Evolutionary conservation across 2,113 vertebrate genomes (phyloP).

Genomic region (Charina bottae): DNA sequence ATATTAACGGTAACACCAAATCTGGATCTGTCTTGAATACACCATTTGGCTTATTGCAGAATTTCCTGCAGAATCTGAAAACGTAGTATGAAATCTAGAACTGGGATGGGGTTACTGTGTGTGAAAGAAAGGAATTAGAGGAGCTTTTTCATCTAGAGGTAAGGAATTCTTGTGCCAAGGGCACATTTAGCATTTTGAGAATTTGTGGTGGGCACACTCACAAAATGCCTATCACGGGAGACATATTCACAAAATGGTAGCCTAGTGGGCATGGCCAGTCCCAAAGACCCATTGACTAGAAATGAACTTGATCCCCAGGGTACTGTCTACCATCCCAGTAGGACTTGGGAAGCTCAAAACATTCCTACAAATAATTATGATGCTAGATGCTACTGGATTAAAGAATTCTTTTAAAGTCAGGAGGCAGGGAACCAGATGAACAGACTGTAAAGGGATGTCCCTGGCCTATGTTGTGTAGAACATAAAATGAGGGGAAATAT

Average conservation of each 20-base stretch:
- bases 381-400: not conserved
- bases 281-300: too few species aligned
- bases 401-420: not conserved
- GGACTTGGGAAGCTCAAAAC: too few species aligned
- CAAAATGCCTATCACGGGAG: too few species aligned
- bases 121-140: conserved; percentile 24
- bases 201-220: too few species aligned
- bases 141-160: not conserved
- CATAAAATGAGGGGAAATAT: conserved; percentile 52
- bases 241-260: too few species aligned
- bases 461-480: conserved; percentile 48
- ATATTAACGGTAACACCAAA: conserved; percentile 43
- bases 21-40: conserved; percentile 34
- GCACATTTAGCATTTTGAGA: too few species aligned
- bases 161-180: too few species aligned
- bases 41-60: conserved; percentile 50
- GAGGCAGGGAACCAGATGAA: not conserved
- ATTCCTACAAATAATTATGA: not conserved
- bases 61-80: conserved; percentile 58
- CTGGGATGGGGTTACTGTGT: conserved; percentile 7
- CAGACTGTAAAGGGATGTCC: conserved; percentile 31
- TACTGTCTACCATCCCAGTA: too few species aligned
- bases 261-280: too few species aligned
- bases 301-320: too few species aligned
- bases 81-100: conserved; percentile 59